Base-by-base conservation (phyloP, 2,888 invertebrate species). In the Trissonchulus latispiculum region DNA sequence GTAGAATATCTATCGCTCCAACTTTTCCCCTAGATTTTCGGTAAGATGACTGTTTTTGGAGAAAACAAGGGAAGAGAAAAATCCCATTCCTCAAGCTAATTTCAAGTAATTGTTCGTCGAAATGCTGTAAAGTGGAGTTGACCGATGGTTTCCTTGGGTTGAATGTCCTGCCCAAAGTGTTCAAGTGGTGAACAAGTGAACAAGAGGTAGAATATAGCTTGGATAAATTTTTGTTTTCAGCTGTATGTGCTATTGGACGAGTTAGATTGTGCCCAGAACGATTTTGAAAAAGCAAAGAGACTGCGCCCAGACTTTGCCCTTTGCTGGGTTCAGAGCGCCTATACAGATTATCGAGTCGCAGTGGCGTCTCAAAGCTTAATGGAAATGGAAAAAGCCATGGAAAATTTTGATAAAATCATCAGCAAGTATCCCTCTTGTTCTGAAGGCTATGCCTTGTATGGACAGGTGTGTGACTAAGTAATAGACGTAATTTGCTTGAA, bases 361-460 rank as follows among this genome's bases (percentile, higher is more conserved):
- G 86, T 89, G 36, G 77, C 76, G 36, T 74, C 75, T 67, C 77
- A 78, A 67, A 79, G 77, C 75, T 77, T 79, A 1, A 35, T 77
- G 36, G 76, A 77, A 72, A 71, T 83, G 15, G 61, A 48, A 69
- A n/a, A 37, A 3, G 32, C 72, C 2, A 74, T 74, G n/a, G 1
- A 31, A 23, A 31, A 77, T 76, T 94, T 95, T 84, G 88, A 91
- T 80, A 86, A 87, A 75, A 89, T 91, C 29, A 86, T 91, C 36
- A 88, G 90, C 73, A 89, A 89, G 80, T 94, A 92, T 84, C 92
- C 93, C 0, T 87, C 88, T 67, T 92, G 91, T 83, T 88, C 90
- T 1, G 95, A 96, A 83, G 91, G 91, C 75, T 92, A 90, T 81
- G 90, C 91, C 74, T 85, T 95, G 48, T 93, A 90, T 87, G 95